Evolutionary conservation across 64 coral and sea anemone species (phyloP), one percentile per base, ranked within the genome.

Genomic region (Montipora foliosa): DNA sequence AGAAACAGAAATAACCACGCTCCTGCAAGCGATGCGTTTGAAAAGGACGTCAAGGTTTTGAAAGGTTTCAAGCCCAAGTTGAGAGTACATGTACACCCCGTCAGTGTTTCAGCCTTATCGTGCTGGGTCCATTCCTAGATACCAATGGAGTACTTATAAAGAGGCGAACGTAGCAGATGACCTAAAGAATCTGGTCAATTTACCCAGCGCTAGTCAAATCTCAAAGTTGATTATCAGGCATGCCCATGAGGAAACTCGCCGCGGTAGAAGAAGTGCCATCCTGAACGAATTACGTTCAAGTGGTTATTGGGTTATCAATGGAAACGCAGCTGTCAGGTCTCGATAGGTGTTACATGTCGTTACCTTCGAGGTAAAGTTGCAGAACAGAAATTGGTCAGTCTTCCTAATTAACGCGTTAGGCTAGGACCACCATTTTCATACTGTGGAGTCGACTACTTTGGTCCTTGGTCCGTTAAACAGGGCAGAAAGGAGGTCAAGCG

Each of bases 121-220:
- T 53, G 15, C 68, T 94, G 10, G 93, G 89, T 76, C 93, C 93
- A 53, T 95, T 76, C 74, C 49, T 90, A 14, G 78, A 94, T 84
- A n/a, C 19, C 11, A 50, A 17, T 16, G 51, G 93, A 47, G 4
- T 37, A 11, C 53, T 57, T 57, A 8, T 88, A 87, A 78, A 67
- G 45, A 52, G 69, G 91, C 91, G 6, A 67, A 84, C 75, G 14
- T 92, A 3, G 7, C 78, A 48, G 16, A 49, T 14, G 47, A 14
- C 4, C 47, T 80, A 3, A 80, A 59, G 53, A 49, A 80, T 6
- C 78, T 45, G 4, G 70, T 57, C 11, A 57, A 8, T 11, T 57
- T 57, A 11, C 53, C 53, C 6, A 57, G 11, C 6, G 11, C 53
- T 57, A 11, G 53, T 57, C 53, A 57, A 8, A 57, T 57, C 53